These are phyloP conservation scores for Rhincodon typus DNA, from an alignment of 2,797 vertebrate species.

Conservation along the genomic window DNA sequence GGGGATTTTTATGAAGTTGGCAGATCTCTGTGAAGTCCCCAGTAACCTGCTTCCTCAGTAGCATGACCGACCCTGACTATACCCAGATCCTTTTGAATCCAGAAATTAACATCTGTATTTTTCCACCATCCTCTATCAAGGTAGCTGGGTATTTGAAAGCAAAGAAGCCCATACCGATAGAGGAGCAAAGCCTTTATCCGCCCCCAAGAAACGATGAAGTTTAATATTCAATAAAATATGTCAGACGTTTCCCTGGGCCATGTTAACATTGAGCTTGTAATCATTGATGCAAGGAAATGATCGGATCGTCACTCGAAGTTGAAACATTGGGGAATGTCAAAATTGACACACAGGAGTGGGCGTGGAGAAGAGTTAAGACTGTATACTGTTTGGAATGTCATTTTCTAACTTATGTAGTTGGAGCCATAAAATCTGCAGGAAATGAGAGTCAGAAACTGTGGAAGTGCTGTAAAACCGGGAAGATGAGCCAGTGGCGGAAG, in stretches of 20 bases:
- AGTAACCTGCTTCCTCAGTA: not conserved
- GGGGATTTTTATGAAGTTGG: not conserved
- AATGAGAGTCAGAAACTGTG: not conserved
- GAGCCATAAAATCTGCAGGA: not conserved
- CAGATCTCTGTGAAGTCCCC: not conserved
- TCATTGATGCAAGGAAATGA: too few species aligned
- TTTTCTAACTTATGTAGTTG: not conserved
- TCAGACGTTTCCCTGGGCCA: not conserved
- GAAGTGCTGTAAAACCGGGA: not conserved
- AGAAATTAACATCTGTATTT: not conserved
- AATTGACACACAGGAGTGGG: not conserved
- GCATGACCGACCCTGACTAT: not conserved
- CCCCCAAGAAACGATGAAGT: not conserved
- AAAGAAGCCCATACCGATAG: not conserved
- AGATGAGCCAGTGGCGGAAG: not conserved
- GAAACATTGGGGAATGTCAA: not conserved
- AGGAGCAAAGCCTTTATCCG: not conserved
- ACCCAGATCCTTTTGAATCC: not conserved
- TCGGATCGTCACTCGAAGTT: not conserved
- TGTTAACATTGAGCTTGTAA: not conserved
- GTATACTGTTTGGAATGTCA: not conserved
- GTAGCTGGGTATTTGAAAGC: not conserved
- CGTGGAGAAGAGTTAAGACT: not conserved
- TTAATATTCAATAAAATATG: not conserved
- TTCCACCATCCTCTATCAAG: not conserved